Evolutionary conservation across 2,797 vertebrate species (phyloP).

Genomic region (Chrysocyon brachyurus): DNA sequence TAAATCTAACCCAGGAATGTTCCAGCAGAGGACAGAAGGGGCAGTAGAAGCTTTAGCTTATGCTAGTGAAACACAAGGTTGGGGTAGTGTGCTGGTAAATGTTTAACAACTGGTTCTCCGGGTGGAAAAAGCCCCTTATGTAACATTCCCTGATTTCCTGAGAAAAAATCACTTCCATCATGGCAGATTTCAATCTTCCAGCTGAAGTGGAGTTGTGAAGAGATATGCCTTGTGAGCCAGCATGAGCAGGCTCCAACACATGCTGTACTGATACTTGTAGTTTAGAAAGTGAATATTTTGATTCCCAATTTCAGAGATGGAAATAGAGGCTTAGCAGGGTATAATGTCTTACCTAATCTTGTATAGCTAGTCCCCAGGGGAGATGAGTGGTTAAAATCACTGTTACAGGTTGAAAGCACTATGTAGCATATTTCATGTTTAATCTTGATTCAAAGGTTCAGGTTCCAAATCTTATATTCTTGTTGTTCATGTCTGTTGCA

Average conservation of each 20-base stretch:
- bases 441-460: not conserved
- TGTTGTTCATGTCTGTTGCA: not conserved
- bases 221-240: not conserved
- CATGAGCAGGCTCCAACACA: not conserved
- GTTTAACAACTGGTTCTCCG: not conserved
- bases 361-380: not conserved
- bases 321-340: not conserved
- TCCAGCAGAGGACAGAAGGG: not conserved
- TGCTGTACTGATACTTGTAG: not conserved
- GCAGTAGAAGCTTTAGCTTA: not conserved
- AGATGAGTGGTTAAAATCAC: not conserved
- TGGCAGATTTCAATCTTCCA: not conserved
- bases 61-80: not conserved
- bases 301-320: not conserved
- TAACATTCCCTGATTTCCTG: not conserved
- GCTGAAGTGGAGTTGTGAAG: not conserved
- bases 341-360: not conserved
- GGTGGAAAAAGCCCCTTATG: not conserved
- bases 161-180: not conserved
- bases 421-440: not conserved
- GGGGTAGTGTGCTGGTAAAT: not conserved
- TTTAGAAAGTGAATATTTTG: slow-evolving; percentile 1
- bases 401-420: not conserved
- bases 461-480: not conserved
- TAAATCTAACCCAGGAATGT: not conserved